Conservation (phyloP, 92 coral and sea anemone species). For the Siderastrea siderea region DNA sequence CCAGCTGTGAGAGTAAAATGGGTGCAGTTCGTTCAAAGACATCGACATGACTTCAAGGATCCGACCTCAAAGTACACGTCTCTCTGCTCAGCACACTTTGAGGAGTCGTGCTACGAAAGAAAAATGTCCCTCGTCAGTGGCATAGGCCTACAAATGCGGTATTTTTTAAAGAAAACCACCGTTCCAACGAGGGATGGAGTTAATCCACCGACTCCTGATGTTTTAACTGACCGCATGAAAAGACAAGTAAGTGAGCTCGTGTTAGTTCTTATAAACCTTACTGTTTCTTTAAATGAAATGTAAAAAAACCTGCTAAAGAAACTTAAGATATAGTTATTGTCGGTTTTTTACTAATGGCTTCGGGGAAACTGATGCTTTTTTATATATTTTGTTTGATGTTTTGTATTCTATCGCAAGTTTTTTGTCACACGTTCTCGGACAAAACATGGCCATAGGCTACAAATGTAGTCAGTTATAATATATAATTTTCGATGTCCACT, state of each 20-base stretch:
- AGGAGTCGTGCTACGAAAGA: slow-evolving; percentile 32
- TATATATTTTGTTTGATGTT: neutral
- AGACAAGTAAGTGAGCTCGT: slow-evolving; percentile 39
- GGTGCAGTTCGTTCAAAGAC: slow-evolving; percentile 50
- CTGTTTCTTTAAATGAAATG: neutral
- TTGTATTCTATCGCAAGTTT: neutral
- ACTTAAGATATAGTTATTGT: too few species aligned
- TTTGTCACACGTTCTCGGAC: neutral
- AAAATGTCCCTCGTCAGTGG: slow-evolving; percentile 2
- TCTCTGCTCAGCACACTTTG: slow-evolving; percentile 10
- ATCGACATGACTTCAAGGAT: slow-evolving; percentile 35
- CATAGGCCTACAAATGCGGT: neutral
- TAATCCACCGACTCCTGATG: slow-evolving; percentile 5
- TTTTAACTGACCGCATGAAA: slow-evolving; percentile 29
- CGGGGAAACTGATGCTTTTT: neutral
- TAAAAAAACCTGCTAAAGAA: too few species aligned
- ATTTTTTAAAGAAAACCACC: neutral
- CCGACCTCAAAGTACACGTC: slow-evolving; percentile 33
- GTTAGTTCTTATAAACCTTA: neutral
- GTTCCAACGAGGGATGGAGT: slow-evolving; percentile 22
- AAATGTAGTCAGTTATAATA: too few species aligned
- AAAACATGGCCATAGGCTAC: neutral
- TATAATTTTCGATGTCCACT: neutral
- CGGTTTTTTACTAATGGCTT: neutral
- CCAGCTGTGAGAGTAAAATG: slow-evolving; percentile 21